phyloP scores from a whole-genome alignment of 2,113 vertebrate species.

The Chloroceryle aenea region DNA sequence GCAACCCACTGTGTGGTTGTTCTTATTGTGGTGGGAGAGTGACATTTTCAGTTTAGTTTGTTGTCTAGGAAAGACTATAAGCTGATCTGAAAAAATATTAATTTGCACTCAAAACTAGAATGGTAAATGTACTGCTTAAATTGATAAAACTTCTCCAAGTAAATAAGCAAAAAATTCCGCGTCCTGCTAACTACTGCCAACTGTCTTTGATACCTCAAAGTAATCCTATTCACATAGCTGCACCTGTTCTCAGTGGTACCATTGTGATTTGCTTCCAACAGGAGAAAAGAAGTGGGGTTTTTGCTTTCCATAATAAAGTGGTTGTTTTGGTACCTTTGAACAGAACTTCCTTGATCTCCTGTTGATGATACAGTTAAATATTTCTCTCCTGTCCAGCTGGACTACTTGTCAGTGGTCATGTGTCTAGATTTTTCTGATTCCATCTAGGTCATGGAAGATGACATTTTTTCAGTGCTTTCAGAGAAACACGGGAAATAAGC shows the following conservation, averaged over 20 bases:
- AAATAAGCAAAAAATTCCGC: neutral
- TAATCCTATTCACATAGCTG: neutral
- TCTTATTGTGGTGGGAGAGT: neutral
- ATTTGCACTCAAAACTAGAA: neutral
- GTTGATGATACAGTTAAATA: neutral
- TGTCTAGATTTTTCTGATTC: neutral
- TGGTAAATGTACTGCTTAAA: neutral
- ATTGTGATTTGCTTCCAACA: neutral
- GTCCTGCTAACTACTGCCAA: neutral
- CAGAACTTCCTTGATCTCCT: neutral
- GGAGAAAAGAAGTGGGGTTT: neutral
- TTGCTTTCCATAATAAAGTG: neutral
- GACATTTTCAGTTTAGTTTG: neutral
- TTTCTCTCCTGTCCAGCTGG: neutral
- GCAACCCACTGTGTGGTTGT: neutral
- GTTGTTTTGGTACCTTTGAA: neutral
- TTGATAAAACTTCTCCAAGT: neutral
- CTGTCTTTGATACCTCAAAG: neutral
- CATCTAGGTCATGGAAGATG: neutral
- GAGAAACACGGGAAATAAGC: neutral
- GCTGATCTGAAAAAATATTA: neutral
- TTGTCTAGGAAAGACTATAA: neutral
- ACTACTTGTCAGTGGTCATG: neutral
- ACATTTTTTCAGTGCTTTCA: neutral
- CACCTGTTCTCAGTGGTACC: neutral